These are phyloP conservation scores for Calliopsis andreniformis DNA, from an alignment of 1,140 invertebrate genomes.

Conservation along the genomic window DNA sequence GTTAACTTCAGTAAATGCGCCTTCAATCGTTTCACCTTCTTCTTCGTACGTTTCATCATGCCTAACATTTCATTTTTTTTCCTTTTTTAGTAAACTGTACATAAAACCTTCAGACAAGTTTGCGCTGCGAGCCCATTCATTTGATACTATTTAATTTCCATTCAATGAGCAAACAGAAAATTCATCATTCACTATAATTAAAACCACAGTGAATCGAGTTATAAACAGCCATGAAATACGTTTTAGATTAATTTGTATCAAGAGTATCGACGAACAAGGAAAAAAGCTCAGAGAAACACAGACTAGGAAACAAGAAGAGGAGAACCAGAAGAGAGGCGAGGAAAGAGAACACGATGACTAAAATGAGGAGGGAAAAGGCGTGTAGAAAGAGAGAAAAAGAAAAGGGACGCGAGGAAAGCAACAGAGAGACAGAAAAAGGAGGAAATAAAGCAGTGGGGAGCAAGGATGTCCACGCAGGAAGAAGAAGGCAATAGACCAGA, in stretches of 20 bases:
- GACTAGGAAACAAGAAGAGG: neutral
- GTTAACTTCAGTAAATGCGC: neutral
- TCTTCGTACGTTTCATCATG: too few relatives aligned
- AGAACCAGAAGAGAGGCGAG: neutral
- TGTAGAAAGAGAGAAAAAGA: neutral
- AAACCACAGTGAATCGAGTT: too few relatives aligned
- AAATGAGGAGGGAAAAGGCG: neutral
- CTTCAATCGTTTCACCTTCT: too few relatives aligned
- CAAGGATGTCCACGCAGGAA: neutral
- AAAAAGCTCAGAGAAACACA: neutral
- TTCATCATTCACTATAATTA: too few relatives aligned
- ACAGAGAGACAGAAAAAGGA: neutral
- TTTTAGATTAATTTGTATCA: neutral
- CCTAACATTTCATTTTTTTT: neutral
- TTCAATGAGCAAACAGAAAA: too few relatives aligned
- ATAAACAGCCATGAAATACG: too few relatives aligned
- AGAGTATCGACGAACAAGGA: neutral
- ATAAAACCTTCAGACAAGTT: too few relatives aligned
- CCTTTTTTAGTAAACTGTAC: neutral
- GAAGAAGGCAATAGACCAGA: neutral
- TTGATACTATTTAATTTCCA: too few relatives aligned
- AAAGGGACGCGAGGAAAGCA: slow-evolving; percentile 11
- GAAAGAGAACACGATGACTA: neutral
- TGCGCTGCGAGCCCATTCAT: too few relatives aligned
- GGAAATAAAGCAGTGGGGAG: neutral